Base-by-base conservation (phyloP, 37 sponge, comb jelly and placozoan genomes). In the Corticium candelabrum region DNA sequence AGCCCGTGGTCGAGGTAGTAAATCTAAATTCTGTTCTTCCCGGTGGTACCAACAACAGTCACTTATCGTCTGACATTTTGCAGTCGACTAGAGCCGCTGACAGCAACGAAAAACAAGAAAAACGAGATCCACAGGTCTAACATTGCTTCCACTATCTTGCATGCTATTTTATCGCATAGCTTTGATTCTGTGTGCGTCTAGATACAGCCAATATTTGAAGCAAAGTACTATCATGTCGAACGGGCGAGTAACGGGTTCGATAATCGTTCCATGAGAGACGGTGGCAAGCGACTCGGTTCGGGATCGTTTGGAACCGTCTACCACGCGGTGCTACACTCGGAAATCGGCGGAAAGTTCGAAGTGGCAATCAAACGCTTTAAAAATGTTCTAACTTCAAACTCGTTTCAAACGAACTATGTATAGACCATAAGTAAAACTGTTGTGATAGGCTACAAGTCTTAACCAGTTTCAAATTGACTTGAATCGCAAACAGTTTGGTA, bases 331-430 rank as follows among this genome's bases (percentile, higher is more conserved):
- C 62, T 50, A 27, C 62, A 50, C 21, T 50, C 62, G 62, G 62
- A 50, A 21, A 50, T 21, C 21, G 62, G 62, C 62, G 62, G 21
- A 21, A 50, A 50, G 21, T 21, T 27, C 62, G 62, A 50, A 50
- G 62, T 50, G 21, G 62, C 62, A 11, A 50, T 50, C 62, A 50
- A 50, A 50, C 62, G 62, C 62, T 50, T 50, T 50, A 50, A 50
- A 50, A 50, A 50, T 50, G 62, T 50, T 27, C 15, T 11, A 27
- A 50, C 21, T 50, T 11, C 21, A 50, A 50, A 27, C 21, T 11
- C 15, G 15, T n/a, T n/a, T n/a, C n/a, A n/a, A n/a, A n/a, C n/a
- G n/a, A 11, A 21, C 21, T 50, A 27, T 50, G 11, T 50, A 50
- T 50, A 27, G 11, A 11, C 11, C 62, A 27, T 50, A 50, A 50